Evolutionary conservation across 2,888 invertebrate genomes (phyloP).

Genomic region (Pyrochroa serraticornis): DNA sequence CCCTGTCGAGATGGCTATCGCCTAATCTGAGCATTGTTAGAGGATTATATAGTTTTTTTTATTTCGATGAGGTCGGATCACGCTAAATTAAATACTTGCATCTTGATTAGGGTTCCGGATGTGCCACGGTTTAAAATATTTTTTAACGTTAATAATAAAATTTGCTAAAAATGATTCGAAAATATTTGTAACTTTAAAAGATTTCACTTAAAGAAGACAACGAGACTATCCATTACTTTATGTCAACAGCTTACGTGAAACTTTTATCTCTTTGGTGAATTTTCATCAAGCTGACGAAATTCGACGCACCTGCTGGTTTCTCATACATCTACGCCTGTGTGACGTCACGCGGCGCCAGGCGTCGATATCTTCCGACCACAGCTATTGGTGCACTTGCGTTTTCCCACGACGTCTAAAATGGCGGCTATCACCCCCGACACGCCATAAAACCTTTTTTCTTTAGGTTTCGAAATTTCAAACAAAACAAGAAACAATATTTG

Average conservation of each 20-base stretch:
- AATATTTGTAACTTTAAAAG: no score
- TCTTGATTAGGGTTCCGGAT: conserved; percentile 14
- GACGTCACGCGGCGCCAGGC: conserved; percentile 31
- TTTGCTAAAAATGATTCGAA: no score
- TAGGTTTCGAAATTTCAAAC: neutral
- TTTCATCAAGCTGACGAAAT: conserved; percentile 12
- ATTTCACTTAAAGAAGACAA: no score
- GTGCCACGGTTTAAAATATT: no score
- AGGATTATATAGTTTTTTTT: conserved; percentile 18
- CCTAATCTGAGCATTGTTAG: conserved; percentile 22
- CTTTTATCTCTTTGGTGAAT: neutral
- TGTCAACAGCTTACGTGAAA: no score
- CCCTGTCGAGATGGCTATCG: conserved; percentile 26
- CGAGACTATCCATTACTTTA: no score
- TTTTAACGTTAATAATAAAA: no score
- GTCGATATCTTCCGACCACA: conserved; percentile 30
- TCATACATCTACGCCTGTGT: conserved; percentile 26
- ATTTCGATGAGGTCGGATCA: conserved; percentile 16
- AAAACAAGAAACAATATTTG: conserved; percentile 2
- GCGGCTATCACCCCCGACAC: conserved; percentile 14
- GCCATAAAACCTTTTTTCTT: conserved; percentile 7
- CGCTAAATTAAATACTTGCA: conserved; percentile 24
- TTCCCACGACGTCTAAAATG: conserved; percentile 34
- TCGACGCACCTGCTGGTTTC: conserved; percentile 27
- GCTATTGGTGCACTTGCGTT: conserved; percentile 34